Base-by-base conservation (phyloP, 2,888 invertebrate genomes). In the Acleris literana region DNA sequence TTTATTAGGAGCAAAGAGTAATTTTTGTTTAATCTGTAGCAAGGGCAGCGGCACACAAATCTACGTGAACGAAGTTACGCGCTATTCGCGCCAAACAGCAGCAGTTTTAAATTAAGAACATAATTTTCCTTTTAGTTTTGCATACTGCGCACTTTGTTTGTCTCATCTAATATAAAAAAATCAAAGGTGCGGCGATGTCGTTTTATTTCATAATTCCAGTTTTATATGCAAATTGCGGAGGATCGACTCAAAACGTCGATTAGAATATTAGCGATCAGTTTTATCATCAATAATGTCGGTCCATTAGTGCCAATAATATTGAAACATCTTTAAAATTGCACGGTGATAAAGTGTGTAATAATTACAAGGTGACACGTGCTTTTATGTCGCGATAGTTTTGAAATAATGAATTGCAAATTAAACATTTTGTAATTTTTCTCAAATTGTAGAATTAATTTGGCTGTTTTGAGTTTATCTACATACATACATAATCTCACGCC, bases 121-220 rank as follows among this genome's bases (percentile, higher is more conserved):
- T 11, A 0, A 9, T 39, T 39, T 39, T 13, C 4, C 1, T 11
- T 13, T 39, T 39, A 39, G 11, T 55, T 65, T 51, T 54, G 29
- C 64, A 18, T 29, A 44, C 13, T 4, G 9, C 11, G 39, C 39
- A 4, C 39, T 13, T 39, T 39, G 39, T 39, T 39, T 39, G 4
- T 13, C 39, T 39, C 39, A 11, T 13, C 11, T 39, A 16, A 6
- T 6, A n/a, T 16, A 44, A 44, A 39, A 29, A 39, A 39, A 39
- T 11, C 60, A 44, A 9, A 33, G 33, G 33, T 33, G 33, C 33
- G 33, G 33, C 33, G 33, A 9, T 33, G 33, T 33, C 33, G 9
- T 65, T 61, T 65, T 52, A 52, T 61, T 60, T 64, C 49, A 55
- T 59, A 56, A 65, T 25, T 56, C 22, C 48, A 54, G 54, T 49